Base-by-base conservation (phyloP, 2,797 vertebrate species). In the Chiropotes sagulatus region DNA sequence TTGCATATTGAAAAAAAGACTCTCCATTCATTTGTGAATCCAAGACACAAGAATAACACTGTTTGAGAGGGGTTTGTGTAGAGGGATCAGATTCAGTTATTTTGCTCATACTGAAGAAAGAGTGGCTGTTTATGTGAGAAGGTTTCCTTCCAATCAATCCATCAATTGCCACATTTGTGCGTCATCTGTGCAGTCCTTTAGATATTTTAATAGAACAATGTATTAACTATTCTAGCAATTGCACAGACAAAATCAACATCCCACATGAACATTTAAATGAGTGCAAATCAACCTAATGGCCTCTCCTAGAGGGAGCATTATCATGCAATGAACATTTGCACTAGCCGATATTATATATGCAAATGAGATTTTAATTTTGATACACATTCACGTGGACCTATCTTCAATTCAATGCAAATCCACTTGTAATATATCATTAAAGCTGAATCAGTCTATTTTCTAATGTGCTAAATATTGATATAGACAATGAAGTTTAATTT, bases 341-440 rank as follows among this genome's bases (percentile, higher is more conserved):
- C 93, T 96, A 90, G 90, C 75, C 20, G 54, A 97, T 93, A 89
- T 86, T 97, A 96, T 96, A 87, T 92, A 97, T 95, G 95, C 93
- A 97, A 96, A 97, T 96, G 41, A 96, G 70, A 96, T 96, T 97
- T 98, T 91, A 97, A 97, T 96, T 98, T 97, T 93, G 39, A 97
- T 97, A 73, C 86, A 84, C 17, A 96, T 95, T 94, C 48, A 93
- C 57, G 89, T 30, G 82, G 88, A 86, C 76, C 58, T 84, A 90
- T 76, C 81, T 94, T 94, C 96, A 97, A 57, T 83, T 96, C 67
- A 78, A 44, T 91, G 78, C 39, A 96, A 86, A 94, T 94, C 72
- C 73, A 76, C 48, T 94, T 88, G 79, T 22, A 94, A 46, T 50
- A 15, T 86, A 64, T 93, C 61, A 81, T 96, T 95, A 97, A 67